Evolutionary conservation across 2,888 invertebrate species (phyloP), one percentile per base, ranked within the genome.

Genomic region (Noctua janthe): DNA sequence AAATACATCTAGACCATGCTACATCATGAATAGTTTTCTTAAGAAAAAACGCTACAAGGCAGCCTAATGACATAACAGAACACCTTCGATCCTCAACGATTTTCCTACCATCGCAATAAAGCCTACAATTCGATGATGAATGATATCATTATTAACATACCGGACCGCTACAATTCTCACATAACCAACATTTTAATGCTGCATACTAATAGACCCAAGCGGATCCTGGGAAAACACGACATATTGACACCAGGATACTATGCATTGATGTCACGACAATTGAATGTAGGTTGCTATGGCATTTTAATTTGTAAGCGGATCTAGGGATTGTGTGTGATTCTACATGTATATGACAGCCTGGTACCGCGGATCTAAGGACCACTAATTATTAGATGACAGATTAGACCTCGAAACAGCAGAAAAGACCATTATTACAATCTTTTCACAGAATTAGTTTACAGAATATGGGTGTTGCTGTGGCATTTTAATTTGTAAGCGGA

Each of bases 161-260:
- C 71, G 13, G 59, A 78, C 59, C 67, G 10, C 66, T 76, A 71
- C 43, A 81, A 74, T 74, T 72, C 78, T 72, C 71, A 80, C 69
- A 76, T 82, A 66, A 76, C 17, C 59, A 77, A 62, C 74, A 80
- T 66, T 64, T 79, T 82, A 78, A 76, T 71, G 47, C 78, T 47
- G 83, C 74, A 87, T 85, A 76, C 72, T 87, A 78, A 83, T 83
- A 66, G 47, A 56, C 62, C 64, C 39, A 87, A 73, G 66, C 88
- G 86, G 88, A 89, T 85, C 82, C 80, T 88, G 88, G 89, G 79
- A 66, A 88, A 89, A 86, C 76, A 88, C 89, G 5, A 51, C 49
- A 29, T 56, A 59, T 74, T 43, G 43, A 56, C 20, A 85, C 71
- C 81, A 83, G 89, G 80, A 87, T 87, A 78, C 81, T 75, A 71